Evolutionary conservation across 2,888 invertebrate species (phyloP), one percentile per base, ranked within the genome.

Genomic region (Amphipyra tragopoginis): DNA sequence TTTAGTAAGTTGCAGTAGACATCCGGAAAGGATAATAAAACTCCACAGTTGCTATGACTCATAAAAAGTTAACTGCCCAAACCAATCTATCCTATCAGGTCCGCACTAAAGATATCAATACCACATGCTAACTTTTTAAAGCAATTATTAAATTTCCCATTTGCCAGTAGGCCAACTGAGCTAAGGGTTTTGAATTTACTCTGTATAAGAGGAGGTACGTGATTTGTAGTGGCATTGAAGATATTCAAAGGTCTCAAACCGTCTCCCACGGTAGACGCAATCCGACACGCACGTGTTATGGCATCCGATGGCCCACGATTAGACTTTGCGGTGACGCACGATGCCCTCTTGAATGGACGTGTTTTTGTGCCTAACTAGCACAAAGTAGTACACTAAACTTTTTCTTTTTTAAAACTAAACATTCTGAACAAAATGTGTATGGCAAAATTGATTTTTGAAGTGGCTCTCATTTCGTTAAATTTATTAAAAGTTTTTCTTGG

Each of bases 191-290:
- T 15, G 14, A 43, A 60, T 67, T 66, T 57, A 72, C 38, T 63
- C 57, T 67, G 51, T 47, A 50, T 44, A 45, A 39, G 45, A 34
- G 11, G 44, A 45, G 48, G 54, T 65, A 62, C 67, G 66, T 72
- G 61, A 59, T 65, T 62, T 45, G 52, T 72, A 64, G 65, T 77
- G 63, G 72, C 74, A 71, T 74, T 74, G 63, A 70, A 80, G 72
- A 74, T 75, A 75, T 75, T 80, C 72, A 77, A 72, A 81, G 78
- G 80, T 79, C 77, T 78, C 63, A 70, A 64, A 77, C 49, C 84
- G 86, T 93, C 92, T 94, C 93, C 93, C 94, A 94, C 94, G 93
- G 93, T 92, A 89, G 92, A 90, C 84, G 86, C 88, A 84, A 93
- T 94, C 93, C 85, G 92, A 90, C 88, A 90, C 91, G 93, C 93